A percentile compares a stretch with the other conserved stretches of the same genome.
These are phyloP conservation scores for Nebria salina DNA, from an alignment of 2,888 invertebrate species.

Conservation along the genomic window DNA sequence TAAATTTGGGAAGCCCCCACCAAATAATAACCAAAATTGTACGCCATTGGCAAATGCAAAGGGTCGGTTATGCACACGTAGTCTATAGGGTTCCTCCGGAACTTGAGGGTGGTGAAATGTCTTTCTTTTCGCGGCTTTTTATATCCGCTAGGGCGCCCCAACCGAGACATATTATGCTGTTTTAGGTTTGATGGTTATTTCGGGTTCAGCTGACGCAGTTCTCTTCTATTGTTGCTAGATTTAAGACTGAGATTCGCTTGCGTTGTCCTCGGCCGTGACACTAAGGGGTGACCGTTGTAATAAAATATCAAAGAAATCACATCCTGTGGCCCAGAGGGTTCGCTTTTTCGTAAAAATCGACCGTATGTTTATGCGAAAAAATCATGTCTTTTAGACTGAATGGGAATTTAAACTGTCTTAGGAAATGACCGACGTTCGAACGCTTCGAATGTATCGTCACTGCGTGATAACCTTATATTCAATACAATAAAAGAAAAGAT, in stretches of 20 bases:
- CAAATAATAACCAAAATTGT: background rate
- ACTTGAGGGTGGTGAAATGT: conserved; percentile 56
- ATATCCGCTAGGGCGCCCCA: conserved; percentile 53
- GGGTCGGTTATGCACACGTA: conserved; percentile 54
- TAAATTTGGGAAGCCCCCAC: too few relatives aligned
- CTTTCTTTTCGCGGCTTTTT: conserved; percentile 60
- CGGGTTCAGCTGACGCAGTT: conserved; percentile 47
- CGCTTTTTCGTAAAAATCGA: background rate
- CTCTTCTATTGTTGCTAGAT: conserved; percentile 37
- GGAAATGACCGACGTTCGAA: conserved; percentile 1
- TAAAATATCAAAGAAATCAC: conserved; percentile 54
- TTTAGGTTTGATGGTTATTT: conserved; percentile 51
- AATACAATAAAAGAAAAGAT: conserved; percentile 25
- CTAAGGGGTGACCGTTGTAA: conserved; percentile 51
- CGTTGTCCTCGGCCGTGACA: conserved; percentile 46
- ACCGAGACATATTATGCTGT: conserved; percentile 53
- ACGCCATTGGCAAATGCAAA: conserved; percentile 54
- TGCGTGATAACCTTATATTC: conserved; percentile 19
- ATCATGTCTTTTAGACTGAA: background rate
- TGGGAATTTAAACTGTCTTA: background rate
- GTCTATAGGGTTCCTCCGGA: conserved; percentile 50
- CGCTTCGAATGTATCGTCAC: background rate
- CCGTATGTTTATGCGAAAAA: background rate
- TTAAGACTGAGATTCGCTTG: conserved; percentile 52
- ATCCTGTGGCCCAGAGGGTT: conserved; percentile 44